Evolutionary conservation across 2,888 invertebrate genomes (phyloP).

Genomic region (Lissocephala sabroskyi): DNA sequence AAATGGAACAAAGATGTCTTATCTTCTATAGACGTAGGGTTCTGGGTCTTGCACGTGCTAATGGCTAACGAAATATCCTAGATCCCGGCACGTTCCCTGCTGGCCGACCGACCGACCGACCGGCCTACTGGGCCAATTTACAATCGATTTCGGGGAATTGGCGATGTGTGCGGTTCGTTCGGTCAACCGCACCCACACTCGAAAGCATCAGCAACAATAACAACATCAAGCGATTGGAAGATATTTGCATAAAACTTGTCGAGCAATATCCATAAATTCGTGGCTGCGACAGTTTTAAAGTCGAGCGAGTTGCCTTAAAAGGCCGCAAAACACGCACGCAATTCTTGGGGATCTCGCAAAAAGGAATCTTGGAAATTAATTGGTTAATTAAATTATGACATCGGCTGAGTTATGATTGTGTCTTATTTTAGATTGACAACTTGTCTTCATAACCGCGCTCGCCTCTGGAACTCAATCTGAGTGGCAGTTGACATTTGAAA

Average conservation of each 20-base stretch:
- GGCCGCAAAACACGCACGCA: slow-evolving; percentile 6
- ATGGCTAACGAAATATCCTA: slow-evolving; percentile 9
- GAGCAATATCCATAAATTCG: slow-evolving; percentile 50
- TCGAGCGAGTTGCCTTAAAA: slow-evolving; percentile 30
- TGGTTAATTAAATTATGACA: slow-evolving; percentile 42
- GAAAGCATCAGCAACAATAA: slow-evolving; percentile 2
- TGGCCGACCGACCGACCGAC: no score
- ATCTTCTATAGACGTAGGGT: slow-evolving; percentile 28
- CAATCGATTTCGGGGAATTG: slow-evolving; percentile 7
- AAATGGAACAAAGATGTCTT: slow-evolving; percentile 30
- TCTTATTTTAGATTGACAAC: no score
- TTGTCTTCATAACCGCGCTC: no score
- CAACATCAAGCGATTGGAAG: slow-evolving; percentile 21
- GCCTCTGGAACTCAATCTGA: no score
- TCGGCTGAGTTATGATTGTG: slow-evolving; percentile 39
- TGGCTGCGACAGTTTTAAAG: slow-evolving; percentile 36
- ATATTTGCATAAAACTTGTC: no score
- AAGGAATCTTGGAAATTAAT: slow-evolving; percentile 51
- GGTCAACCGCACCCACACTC: slow-evolving; percentile 37
- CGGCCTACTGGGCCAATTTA: slow-evolving; percentile 4
- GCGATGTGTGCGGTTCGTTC: not conserved
- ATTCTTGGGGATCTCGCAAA: slow-evolving; percentile 29
- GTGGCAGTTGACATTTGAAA: no score
- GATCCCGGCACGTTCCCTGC: slow-evolving; percentile 30
- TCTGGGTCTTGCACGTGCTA: slow-evolving; percentile 52